Evolutionary conservation across 2,797 vertebrate genomes (phyloP).

Genomic region (Dendrocincla fuliginosa): DNA sequence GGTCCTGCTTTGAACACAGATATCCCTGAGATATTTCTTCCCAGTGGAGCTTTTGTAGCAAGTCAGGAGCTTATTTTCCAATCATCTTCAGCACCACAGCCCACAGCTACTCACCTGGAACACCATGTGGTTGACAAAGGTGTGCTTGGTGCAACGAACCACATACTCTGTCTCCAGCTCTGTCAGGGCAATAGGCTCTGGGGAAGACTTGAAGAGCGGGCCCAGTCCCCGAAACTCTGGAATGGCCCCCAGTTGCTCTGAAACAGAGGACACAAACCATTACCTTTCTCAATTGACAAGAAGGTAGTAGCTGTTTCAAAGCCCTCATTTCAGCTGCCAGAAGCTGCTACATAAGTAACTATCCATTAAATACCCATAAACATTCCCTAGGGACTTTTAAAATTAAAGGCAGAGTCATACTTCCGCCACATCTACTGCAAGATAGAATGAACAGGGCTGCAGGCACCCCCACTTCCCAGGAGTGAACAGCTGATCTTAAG

Average conservation of each 20-base stretch:
- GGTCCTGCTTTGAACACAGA: not conserved
- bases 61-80: not conserved
- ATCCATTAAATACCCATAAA: not conserved
- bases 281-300: not conserved
- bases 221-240: constrained; percentile 79
- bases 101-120: constrained; percentile 77
- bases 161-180: constrained; percentile 83
- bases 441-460: not conserved
- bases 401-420: not conserved
- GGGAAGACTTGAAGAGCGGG: constrained; percentile 80
- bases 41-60: not conserved
- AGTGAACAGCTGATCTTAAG: not conserved
- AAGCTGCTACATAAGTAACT: not conserved
- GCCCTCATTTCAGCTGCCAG: not conserved
- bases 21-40: not conserved
- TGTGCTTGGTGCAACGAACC: constrained; percentile 82
- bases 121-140: constrained; percentile 78
- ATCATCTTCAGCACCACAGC: not conserved
- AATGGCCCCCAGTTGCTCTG: constrained; percentile 81
- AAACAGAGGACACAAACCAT: constrained; percentile 43
- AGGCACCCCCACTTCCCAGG: not conserved
- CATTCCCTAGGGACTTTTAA: not conserved
- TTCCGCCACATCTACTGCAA: not conserved
- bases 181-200: constrained; percentile 80
- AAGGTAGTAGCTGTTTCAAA: not conserved